Base-by-base conservation (phyloP, 92 coral and sea anemone species). In the Porites rus region DNA sequence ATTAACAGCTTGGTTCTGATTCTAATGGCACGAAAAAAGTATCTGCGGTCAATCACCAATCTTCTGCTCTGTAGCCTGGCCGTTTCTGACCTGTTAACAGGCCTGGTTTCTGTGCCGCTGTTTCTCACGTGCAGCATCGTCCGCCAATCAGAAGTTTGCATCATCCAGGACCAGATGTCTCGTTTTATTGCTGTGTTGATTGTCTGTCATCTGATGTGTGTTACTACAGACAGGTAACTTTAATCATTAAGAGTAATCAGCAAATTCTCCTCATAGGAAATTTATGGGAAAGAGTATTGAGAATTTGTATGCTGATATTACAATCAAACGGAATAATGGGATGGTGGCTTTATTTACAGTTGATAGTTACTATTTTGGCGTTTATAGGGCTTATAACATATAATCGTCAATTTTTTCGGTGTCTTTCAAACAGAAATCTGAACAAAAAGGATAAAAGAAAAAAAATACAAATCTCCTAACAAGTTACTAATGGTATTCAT, bases 21-120 rank as follows among this genome's bases (percentile, higher is more conserved):
- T 7, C 69, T 93, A 59, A 90, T 93, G 25, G 72, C 85, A 38
- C 88, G 77, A 43, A 83, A 82, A 25, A 83, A 88, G 46, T 64
- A 71, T 24, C 89, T 95, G 0, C 91, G 94, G 11, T 85, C 93
- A 8, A 89, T 83, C 10, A 89, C 96, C 4, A 95, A 95, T 83
- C 89, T 87, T 14, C 76, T 95, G 53, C 94, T 95, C 8, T 89
- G 96, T 53, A 93, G 98, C 65, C 92, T 95, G 50, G 98, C 98
- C n/a, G 62, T 90, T 50, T 88, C 96, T 1, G 98, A 95, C 70
- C 79, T 95, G 54, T 63, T 95, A 10, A 90, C 96, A 17, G 98
- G 98, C 24, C 79, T 95, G 31, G 69, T 86, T 16, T 84, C 92
- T 31, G 85, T 95, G 68, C 98, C 98, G 9, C 20, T 72, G 59